phyloP scores from a whole-genome alignment of 2,797 vertebrate species.

The Acestrorhynchus altus region DNA sequence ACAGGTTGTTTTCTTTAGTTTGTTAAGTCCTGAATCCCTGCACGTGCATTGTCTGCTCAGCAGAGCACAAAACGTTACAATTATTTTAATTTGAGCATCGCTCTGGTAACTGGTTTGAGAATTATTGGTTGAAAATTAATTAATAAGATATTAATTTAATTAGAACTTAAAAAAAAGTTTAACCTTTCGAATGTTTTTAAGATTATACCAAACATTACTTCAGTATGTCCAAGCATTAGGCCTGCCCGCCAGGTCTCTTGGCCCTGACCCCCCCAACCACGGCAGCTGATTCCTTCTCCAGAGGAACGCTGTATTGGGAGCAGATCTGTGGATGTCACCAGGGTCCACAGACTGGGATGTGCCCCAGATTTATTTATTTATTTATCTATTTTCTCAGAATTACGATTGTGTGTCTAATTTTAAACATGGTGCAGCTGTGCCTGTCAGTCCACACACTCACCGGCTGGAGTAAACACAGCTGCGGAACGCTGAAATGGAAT shows the following conservation, averaged over 20 bases:
- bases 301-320: neutral
- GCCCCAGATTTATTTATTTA: neutral
- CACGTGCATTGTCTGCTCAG: no score
- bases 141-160: no score
- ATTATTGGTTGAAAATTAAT: no score
- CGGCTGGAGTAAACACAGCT: slow-evolving; percentile 33
- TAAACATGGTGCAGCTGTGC: slow-evolving; percentile 25
- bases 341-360: neutral
- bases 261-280: neutral
- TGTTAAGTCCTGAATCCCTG: no score
- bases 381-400: neutral
- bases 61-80: no score
- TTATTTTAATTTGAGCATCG: no score
- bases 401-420: slow-evolving; percentile 17
- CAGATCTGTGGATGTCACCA: no score
- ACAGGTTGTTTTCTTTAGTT: no score
- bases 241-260: neutral
- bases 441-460: neutral
- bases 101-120: no score
- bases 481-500: slow-evolving; percentile 15
- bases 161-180: no score
- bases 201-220: no score
- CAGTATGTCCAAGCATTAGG: neutral
- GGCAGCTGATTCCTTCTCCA: neutral
- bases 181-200: no score